These are phyloP conservation scores for Paedocypris sp. DNA, from an alignment of 2,113 vertebrate species.

Conservation along the genomic window DNA sequence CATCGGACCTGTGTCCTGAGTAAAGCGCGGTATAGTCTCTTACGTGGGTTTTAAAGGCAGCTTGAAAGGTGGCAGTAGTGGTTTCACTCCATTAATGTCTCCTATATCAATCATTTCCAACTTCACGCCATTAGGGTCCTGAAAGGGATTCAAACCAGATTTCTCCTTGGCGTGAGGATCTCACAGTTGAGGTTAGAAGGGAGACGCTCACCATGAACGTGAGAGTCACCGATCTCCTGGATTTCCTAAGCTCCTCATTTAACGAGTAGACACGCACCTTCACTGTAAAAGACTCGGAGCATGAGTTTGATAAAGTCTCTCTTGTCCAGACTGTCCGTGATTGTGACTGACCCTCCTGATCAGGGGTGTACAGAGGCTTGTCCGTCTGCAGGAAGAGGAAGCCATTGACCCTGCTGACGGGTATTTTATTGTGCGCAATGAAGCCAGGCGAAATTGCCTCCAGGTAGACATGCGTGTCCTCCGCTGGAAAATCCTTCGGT, in stretches of 20 bases:
- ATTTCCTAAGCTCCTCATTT: constrained; percentile 76
- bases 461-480: constrained; percentile 58
- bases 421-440: constrained; percentile 56
- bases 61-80: constrained; percentile 80
- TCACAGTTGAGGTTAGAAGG: too few species aligned
- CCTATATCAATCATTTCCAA: constrained; percentile 73
- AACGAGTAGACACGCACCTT: constrained; percentile 79
- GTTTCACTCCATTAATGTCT: constrained; percentile 76
- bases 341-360: constrained; percentile 68
- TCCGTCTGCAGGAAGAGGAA: constrained; percentile 85
- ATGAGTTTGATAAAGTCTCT: background rate
- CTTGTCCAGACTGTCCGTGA: background rate
- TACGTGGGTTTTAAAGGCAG: constrained; percentile 87
- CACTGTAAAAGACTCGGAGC: constrained; percentile 49
- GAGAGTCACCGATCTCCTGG: constrained; percentile 64
- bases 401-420: constrained; percentile 71
- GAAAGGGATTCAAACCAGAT: constrained; percentile 12
- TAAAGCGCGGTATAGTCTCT: too few species aligned
- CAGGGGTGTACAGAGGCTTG: constrained; percentile 83
- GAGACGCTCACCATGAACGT: constrained; percentile 70
- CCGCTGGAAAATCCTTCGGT: constrained; percentile 58
- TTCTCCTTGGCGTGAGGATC: too few species aligned
- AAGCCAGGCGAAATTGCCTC: constrained; percentile 65
- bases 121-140: constrained; percentile 74
- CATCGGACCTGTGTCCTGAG: too few species aligned